These are phyloP conservation scores for Blomia tropicalis DNA, from an alignment of 2,888 invertebrate species.

Conservation along the genomic window DNA sequence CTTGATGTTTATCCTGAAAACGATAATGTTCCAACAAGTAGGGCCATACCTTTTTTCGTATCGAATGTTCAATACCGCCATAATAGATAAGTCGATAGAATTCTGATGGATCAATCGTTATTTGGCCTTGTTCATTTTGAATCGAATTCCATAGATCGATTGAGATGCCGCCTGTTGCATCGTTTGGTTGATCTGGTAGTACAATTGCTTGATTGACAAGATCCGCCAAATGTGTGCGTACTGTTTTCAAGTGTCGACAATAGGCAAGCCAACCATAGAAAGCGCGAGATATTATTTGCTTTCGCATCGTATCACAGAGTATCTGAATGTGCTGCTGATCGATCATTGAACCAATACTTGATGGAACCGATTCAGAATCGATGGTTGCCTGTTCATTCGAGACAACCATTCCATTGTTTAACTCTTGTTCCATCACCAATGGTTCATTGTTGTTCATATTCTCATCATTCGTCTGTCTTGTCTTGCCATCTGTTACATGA, in stretches of 20 bases:
- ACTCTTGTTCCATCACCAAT: neutral
- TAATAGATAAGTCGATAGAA: constrained; percentile 69
- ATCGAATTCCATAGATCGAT: constrained; percentile 55
- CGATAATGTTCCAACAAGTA: constrained; percentile 69
- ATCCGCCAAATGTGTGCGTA: constrained; percentile 75
- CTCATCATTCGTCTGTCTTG: too few relatives aligned
- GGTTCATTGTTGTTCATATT: too few relatives aligned
- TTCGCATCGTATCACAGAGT: constrained; percentile 83
- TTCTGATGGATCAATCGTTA: constrained; percentile 43
- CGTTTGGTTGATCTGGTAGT: constrained; percentile 39
- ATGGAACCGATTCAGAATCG: neutral
- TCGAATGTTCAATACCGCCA: constrained; percentile 59
- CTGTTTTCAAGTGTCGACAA: constrained; percentile 76
- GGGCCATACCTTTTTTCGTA: constrained; percentile 53
- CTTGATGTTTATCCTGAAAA: constrained; percentile 53
- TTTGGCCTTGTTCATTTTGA: constrained; percentile 41
- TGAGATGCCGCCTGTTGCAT: constrained; percentile 47
- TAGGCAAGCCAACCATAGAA: constrained; percentile 94
- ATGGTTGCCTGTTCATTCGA: neutral
- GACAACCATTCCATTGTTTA: neutral
- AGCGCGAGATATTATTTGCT: constrained; percentile 82
- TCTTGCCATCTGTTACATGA: too few relatives aligned
- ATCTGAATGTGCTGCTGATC: constrained; percentile 41
- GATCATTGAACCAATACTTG: neutral
- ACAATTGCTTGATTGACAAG: constrained; percentile 59